Evolutionary conservation across 2,113 vertebrate species (phyloP).

Genomic region (Rhinogobius similis): DNA sequence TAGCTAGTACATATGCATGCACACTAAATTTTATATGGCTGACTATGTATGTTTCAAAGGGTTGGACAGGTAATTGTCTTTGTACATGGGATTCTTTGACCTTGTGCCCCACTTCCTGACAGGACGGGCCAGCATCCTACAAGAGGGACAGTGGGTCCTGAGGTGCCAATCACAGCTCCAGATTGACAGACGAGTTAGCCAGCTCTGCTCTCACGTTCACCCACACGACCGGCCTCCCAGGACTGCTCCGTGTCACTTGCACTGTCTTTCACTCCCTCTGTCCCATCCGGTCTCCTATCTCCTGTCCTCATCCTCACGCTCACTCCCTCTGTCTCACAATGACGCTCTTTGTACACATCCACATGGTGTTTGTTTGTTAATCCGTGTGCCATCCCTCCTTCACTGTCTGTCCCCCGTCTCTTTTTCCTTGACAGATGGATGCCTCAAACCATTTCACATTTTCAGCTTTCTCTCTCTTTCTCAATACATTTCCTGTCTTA

Average conservation of each 20-base stretch:
- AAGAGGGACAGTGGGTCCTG: slow-evolving; percentile 47
- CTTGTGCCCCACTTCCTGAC: slow-evolving; percentile 62
- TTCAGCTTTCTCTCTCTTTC: slow-evolving; percentile 24
- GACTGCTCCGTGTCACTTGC: slow-evolving; percentile 63
- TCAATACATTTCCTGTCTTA: slow-evolving; percentile 19
- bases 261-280: slow-evolving; percentile 60
- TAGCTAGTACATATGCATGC: slow-evolving; percentile 4
- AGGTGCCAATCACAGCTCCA: slow-evolving; percentile 67
- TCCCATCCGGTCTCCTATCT: slow-evolving; percentile 40
- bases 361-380: slow-evolving; percentile 58
- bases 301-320: no score
- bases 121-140: slow-evolving; percentile 57
- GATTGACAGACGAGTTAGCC: slow-evolving; percentile 71
- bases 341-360: slow-evolving; percentile 36
- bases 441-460: slow-evolving; percentile 53
- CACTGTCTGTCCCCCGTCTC: slow-evolving; percentile 30
- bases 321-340: slow-evolving; percentile 40
- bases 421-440: slow-evolving; percentile 61
- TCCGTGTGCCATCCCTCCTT: slow-evolving; percentile 1
- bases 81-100: slow-evolving; percentile 29
- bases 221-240: slow-evolving; percentile 64
- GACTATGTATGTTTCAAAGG: slow-evolving; percentile 4
- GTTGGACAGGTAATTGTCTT: slow-evolving; percentile 3
- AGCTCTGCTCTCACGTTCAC: slow-evolving; percentile 63
- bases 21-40: slow-evolving; percentile 12